A percentile compares a stretch with the other conserved stretches of the same genome.
These are phyloP conservation scores for Pegoplata infirma DNA, from an alignment of 2,888 invertebrate genomes.

Conservation along the genomic window DNA sequence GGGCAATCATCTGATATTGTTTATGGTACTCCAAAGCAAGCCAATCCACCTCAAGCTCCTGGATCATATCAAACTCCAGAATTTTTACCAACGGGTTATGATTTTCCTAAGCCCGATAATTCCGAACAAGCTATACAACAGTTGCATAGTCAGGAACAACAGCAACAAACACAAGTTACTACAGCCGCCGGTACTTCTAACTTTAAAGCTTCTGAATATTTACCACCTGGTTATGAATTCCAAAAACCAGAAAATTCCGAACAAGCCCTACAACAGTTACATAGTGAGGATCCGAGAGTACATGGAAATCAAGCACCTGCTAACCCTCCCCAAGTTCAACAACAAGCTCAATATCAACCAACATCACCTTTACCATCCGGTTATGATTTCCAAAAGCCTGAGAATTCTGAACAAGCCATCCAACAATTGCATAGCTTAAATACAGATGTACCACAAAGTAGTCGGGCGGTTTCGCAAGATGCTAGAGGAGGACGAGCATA, in stretches of 20 bases:
- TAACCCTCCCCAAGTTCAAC: too few relatives aligned
- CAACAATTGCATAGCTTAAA: conserved; percentile 68
- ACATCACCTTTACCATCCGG: conserved; percentile 57
- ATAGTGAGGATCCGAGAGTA: conserved; percentile 65
- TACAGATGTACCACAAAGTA: neutral
- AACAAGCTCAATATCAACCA: neutral
- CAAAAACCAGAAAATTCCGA: conserved; percentile 68
- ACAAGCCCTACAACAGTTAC: conserved; percentile 69
- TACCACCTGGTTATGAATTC: conserved; percentile 66
- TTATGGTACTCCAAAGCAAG: conserved; percentile 16
- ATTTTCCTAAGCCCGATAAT: conserved; percentile 68
- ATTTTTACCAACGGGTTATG: conserved; percentile 65
- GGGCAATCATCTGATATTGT: neutral
- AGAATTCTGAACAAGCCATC: conserved; percentile 68
- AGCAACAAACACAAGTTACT: neutral
- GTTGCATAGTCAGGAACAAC: conserved; percentile 59
- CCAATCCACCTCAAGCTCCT: neutral
- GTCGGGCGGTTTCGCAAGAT: neutral
- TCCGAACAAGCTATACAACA: conserved; percentile 70
- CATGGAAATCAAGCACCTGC: too few relatives aligned
- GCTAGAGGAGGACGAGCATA: neutral
- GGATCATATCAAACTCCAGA: neutral
- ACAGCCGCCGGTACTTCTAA: too few relatives aligned
- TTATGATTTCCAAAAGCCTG: conserved; percentile 68
- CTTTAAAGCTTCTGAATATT: neutral